Conservation (phyloP, 2,888 invertebrate genomes). For the Podotricha telesiphe region DNA sequence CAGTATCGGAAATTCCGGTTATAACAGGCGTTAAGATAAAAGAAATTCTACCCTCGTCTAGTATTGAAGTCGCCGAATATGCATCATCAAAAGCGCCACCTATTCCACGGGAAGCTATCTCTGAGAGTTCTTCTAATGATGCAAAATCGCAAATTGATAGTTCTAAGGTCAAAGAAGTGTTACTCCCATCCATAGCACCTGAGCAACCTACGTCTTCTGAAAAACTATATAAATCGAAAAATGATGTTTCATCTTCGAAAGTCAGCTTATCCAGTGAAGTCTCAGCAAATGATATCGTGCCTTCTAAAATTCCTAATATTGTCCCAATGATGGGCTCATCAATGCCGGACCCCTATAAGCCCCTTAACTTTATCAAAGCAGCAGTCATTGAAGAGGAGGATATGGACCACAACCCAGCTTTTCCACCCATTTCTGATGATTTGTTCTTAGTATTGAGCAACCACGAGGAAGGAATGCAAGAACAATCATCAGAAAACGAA, state of each 20-base stretch:
- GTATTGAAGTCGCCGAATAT: slow-evolving; percentile 70
- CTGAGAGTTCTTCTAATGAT: slow-evolving; percentile 56
- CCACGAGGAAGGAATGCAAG: slow-evolving; percentile 72
- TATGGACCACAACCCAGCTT: slow-evolving; percentile 75
- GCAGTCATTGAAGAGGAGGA: slow-evolving; percentile 74
- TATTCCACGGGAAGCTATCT: slow-evolving; percentile 72
- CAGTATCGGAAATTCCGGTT: slow-evolving; percentile 77
- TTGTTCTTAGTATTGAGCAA: slow-evolving; percentile 64
- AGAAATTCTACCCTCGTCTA: slow-evolving; percentile 71
- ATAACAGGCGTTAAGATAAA: slow-evolving; percentile 76
- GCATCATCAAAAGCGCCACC: slow-evolving; percentile 74
- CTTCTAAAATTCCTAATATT: slow-evolving; percentile 59
- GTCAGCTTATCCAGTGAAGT: slow-evolving; percentile 71
- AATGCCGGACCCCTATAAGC: slow-evolving; percentile 46
- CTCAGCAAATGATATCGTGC: slow-evolving; percentile 63
- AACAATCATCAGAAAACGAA: slow-evolving; percentile 62
- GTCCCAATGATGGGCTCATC: slow-evolving; percentile 60
- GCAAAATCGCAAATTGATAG: slow-evolving; percentile 55
- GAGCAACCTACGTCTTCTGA: slow-evolving; percentile 50
- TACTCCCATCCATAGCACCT: slow-evolving; percentile 52
- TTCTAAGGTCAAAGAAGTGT: slow-evolving; percentile 58
- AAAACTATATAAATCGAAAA: slow-evolving; percentile 49
- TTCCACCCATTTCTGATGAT: slow-evolving; percentile 77
- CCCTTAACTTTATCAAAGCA: slow-evolving; percentile 61
- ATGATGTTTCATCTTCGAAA: slow-evolving; percentile 66